A percentile compares a stretch with the other conserved stretches of the same genome.
Evolutionary conservation across 2,888 invertebrate species (phyloP).

Genomic region (Leucophenga maculata): DNA sequence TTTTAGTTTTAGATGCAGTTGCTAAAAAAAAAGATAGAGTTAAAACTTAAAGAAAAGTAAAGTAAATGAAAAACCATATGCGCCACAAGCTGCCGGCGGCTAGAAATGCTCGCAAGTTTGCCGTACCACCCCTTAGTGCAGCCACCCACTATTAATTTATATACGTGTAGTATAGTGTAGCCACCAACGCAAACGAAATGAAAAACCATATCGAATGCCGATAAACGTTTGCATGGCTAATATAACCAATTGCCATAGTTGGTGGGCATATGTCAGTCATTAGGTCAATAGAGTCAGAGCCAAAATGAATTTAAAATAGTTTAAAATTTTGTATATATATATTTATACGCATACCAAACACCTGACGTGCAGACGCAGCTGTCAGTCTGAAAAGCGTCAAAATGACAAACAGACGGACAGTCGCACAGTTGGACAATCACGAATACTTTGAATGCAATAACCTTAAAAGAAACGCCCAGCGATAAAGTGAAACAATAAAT

Average conservation of each 20-base stretch:
- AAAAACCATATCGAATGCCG: neutral
- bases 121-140: neutral
- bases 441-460: too few species aligned
- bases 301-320: neutral
- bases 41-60: constrained; percentile 2
- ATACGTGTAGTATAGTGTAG: neutral
- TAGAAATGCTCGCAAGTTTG: too few species aligned
- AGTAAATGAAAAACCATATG: neutral
- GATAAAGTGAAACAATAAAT: constrained; percentile 15
- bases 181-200: neutral
- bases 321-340: neutral
- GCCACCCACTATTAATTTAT: constrained; percentile 34
- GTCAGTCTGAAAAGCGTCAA: constrained; percentile 26
- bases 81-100: too few species aligned
- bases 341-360: constrained; percentile 8
- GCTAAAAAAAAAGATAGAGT: neutral
- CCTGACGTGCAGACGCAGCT: constrained; percentile 15
- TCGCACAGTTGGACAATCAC: too few species aligned
- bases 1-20: constrained; percentile 10
- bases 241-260: neutral
- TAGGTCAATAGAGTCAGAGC: constrained; percentile 19
- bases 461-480: constrained; percentile 28
- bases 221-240: too few species aligned
- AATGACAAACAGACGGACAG: constrained; percentile 6
- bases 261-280: constrained; percentile 20